Evolutionary conservation across 2,888 invertebrate species (phyloP), one percentile per base, ranked within the genome.

Genomic region (Lasioglossum pauxillum): DNA sequence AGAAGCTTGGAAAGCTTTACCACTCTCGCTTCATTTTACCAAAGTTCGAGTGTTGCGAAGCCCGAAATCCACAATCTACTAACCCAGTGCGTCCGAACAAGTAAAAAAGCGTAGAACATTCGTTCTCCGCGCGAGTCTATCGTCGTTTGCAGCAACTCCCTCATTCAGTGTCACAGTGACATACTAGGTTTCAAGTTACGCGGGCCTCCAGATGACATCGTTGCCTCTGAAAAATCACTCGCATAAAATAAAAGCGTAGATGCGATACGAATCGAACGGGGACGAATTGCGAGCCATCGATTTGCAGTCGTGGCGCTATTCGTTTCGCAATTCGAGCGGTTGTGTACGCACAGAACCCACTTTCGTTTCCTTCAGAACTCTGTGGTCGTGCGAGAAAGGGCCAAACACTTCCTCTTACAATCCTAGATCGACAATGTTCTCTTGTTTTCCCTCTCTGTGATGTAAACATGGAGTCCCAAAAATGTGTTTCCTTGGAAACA

Each of bases 201-300:
- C 27, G 60, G 27, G 14, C 60, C 60, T 27, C 4, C 60, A 27
- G 27, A 60, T 27, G 27, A 60, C 27, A 60, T 27, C 60, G 60
- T 27, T 5, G 71, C 41, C 71, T 8, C 44, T n/a, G n/a, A 38
- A 41, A 75, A 57, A 38, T 53, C 53, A 7, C n/a, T 35, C 53
- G 27, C 38, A 35, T 31, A 53, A 14, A 41, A 35, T 38, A n/a
- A 41, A 35, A n/a, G 14, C 38, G 41, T 16, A 27, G 53, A 38
- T 38, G 38, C 38, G 35, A 23, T 12, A 12, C 10, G 57, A 57
- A 64, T 46, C 73, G 60, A 46, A 60, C 44, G 31, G 44, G 31
- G n/a, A 35, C 16, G 49, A 41, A 67, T 75, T 23, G 67, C 49
- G 38, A 27, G 41, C 64, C 16, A 74, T 74, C 46, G 74, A 49